These are phyloP conservation scores for Melanotaenia trifasciata DNA, from an alignment of 2,797 vertebrate genomes.

Conservation along the genomic window DNA sequence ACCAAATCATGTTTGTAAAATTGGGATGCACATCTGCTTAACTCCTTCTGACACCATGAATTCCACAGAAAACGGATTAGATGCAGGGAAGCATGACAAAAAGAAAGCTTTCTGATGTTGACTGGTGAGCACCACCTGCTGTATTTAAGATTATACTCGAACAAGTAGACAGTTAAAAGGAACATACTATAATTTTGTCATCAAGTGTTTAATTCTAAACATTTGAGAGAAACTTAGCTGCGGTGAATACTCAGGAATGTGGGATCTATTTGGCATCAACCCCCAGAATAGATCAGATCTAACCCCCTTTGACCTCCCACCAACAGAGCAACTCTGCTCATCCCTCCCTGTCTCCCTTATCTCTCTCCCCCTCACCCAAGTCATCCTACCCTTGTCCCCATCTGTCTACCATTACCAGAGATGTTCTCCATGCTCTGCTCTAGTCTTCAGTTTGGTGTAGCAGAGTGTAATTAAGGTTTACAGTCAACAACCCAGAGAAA, in stretches of 20 bases:
- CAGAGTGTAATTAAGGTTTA: conserved; percentile 80
- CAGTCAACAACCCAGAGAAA: conserved; percentile 79
- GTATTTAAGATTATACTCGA: neutral
- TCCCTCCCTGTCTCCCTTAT: conserved; percentile 35
- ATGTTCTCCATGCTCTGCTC: conserved; percentile 64
- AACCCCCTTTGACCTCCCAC: conserved; percentile 35
- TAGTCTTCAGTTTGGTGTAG: conserved; percentile 66
- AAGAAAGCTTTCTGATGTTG: neutral
- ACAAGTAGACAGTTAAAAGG: conserved; percentile 2
- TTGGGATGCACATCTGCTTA: neutral
- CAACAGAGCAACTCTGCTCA: conserved; percentile 46
- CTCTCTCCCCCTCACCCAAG: conserved; percentile 5
- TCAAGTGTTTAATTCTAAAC: rapidly evolving
- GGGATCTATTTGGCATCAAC: conserved; percentile 12
- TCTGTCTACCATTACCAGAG: conserved; percentile 79
- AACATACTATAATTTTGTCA: neutral
- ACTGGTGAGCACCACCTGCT: conserved; percentile 14
- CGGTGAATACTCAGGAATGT: conserved; percentile 1
- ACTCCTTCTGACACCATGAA: neutral
- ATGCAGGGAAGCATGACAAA: neutral
- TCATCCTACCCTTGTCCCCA: conserved; percentile 46
- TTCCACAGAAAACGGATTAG: neutral
- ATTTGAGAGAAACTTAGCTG: neutral
- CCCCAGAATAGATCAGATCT: neutral
- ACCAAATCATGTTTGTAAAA: neutral